Conservation (phyloP, 2,113 vertebrate species). For the Stigmatopora nigra region DNA sequence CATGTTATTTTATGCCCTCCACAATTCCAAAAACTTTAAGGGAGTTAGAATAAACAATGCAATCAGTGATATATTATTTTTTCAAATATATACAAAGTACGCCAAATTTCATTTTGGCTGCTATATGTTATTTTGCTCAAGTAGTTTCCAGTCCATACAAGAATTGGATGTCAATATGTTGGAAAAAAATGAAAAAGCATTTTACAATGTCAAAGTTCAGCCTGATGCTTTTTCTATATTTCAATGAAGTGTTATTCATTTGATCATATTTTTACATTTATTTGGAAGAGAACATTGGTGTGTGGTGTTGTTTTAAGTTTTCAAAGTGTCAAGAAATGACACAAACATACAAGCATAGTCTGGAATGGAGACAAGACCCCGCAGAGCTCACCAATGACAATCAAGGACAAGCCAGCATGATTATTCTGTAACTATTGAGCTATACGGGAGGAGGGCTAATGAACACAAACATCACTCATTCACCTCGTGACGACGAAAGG, state of each 20-base stretch:
- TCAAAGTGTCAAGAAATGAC: slow-evolving; percentile 18
- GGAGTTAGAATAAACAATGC: not conserved
- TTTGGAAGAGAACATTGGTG: too few relatives aligned
- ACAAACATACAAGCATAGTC: slow-evolving; percentile 10
- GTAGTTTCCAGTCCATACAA: too few relatives aligned
- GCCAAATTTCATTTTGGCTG: not conserved
- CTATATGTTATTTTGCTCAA: too few relatives aligned
- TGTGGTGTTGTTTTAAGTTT: slow-evolving; percentile 40
- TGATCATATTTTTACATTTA: too few relatives aligned
- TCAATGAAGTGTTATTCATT: too few relatives aligned
- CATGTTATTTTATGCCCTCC: not conserved
- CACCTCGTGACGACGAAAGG: not conserved
- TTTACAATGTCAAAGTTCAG: too few relatives aligned
- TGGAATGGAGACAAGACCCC: slow-evolving; percentile 32
- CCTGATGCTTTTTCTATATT: too few relatives aligned
- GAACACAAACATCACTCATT: slow-evolving; percentile 32
- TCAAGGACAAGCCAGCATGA: slow-evolving; percentile 50
- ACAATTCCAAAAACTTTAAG: not conserved
- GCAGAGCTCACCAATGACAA: slow-evolving; percentile 41
- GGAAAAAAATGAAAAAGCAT: too few relatives aligned
- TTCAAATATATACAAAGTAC: not conserved
- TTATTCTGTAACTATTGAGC: slow-evolving; percentile 33
- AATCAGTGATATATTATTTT: not conserved
- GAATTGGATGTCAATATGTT: too few relatives aligned
- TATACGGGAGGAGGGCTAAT: slow-evolving; percentile 44